Evolutionary conservation across 2,888 invertebrate genomes (phyloP).

Genomic region (Lysandra bellargus): DNA sequence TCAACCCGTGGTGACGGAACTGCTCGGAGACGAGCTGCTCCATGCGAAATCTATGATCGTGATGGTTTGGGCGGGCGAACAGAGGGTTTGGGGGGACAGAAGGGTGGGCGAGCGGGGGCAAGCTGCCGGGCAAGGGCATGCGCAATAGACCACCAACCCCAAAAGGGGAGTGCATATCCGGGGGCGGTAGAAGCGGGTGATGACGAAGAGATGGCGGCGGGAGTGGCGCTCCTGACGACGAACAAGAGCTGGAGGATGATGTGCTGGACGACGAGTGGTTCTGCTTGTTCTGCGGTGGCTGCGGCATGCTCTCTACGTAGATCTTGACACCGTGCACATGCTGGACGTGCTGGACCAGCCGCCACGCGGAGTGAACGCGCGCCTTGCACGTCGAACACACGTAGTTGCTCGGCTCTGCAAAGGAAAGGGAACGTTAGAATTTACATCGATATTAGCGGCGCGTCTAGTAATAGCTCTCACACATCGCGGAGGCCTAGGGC

Average conservation of each 20-base stretch:
- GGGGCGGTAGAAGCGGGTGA: slow-evolving; percentile 84
- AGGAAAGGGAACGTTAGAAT: slow-evolving; percentile 47
- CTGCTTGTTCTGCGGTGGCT: slow-evolving; percentile 69
- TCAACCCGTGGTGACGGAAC: slow-evolving; percentile 89
- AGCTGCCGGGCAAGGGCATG: slow-evolving; percentile 85
- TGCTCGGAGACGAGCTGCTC: slow-evolving; percentile 92
- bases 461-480: slow-evolving; percentile 81
- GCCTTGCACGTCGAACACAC: slow-evolving; percentile 97
- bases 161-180: slow-evolving; percentile 88
- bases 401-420: slow-evolving; percentile 95
- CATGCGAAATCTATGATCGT: slow-evolving; percentile 90
- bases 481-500: slow-evolving; percentile 79
- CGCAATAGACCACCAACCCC: slow-evolving; percentile 86
- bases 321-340: slow-evolving; percentile 96
- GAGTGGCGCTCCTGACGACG: slow-evolving; percentile 76
- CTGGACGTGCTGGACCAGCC: slow-evolving; percentile 96
- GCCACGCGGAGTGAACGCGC: slow-evolving; percentile 96
- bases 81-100: slow-evolving; percentile 87
- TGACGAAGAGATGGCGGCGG: slow-evolving; percentile 84
- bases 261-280: slow-evolving; percentile 81
- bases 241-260: slow-evolving; percentile 80
- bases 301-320: slow-evolving; percentile 85
- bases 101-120: slow-evolving; percentile 83
- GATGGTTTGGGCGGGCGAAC: slow-evolving; percentile 88
- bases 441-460: slow-evolving; percentile 79